Base-by-base conservation (phyloP, 1,140 invertebrate species). In the Tetragonula clypearis region DNA sequence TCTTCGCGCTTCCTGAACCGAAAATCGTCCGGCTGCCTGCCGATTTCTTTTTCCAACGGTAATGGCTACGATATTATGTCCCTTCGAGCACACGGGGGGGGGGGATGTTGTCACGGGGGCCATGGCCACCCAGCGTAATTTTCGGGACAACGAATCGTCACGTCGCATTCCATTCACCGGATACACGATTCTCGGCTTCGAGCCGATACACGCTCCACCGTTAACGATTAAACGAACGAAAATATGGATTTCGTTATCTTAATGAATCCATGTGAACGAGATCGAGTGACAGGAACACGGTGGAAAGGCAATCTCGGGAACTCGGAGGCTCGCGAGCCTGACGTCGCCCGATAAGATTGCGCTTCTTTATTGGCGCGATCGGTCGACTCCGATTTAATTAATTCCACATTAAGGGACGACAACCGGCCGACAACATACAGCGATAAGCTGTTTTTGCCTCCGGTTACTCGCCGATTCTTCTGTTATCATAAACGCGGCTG, bases 61-160 rank as follows among this genome's bases (percentile, higher is more conserved):
- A 90, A 89, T 72, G 72, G 88, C 58, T 68, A 76, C 85, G 78
- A 90, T 85, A 89, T 89, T 90, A 90, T 88, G 88, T 86, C 74
- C 88, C 72, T 84, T 87, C 68, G 74, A 82, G 81, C 81, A 73
- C 49, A 35, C 35, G 35, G 35, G 35, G 3, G 35, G 35, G 35
- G 35, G 35, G 35, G 35, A 2, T 35, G 35, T 84, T 79, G 77
- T 82, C 76, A 65, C 69, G 41, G 3, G 35, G 35, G 35, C 55
- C 60, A 49, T 8, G 76, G 80, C 75, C 79, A 90, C 82, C 77
- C 88, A 66, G 86, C 80, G 71, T 80, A 90, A 89, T 89, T 87
- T 87, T 76, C 69, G 66, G 77, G 77, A 79, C 79, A 85, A 87
- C 85, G 86, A 79, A 87, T 84, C 88, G 86, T 87, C 88, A 78